Conservation (phyloP, 1,140 invertebrate species). For the Bursaphelenchus mucronatus region DNA sequence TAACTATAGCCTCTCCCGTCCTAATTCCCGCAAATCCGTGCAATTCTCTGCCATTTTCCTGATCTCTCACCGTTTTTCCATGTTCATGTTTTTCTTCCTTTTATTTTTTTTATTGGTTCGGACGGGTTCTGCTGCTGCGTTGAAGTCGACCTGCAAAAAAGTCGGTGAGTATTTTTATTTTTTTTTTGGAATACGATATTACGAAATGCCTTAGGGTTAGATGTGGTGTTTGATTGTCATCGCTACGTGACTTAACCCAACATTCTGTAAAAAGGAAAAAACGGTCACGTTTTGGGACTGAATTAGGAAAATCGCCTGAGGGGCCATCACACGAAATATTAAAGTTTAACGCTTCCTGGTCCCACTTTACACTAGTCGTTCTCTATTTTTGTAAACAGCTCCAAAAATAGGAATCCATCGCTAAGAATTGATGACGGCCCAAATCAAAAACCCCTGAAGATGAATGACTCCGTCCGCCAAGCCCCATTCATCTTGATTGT, state of each 20-base stretch:
- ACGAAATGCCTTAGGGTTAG: no score
- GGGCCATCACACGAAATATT: no score
- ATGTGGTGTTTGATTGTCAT: no score
- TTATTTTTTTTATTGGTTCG: background rate
- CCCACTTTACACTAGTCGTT: background rate
- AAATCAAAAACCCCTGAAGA: no score
- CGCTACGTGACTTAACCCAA: no score
- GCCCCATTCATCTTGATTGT: background rate
- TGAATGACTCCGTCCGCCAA: no score
- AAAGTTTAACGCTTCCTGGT: background rate
- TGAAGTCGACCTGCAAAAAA: constrained; percentile 30
- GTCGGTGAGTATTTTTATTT: constrained; percentile 21
- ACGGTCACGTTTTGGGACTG: no score
- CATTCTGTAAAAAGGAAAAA: no score
- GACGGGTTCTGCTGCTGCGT: constrained; percentile 1
- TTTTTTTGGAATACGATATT: no score
- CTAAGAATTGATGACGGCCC: no score
- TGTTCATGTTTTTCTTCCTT: constrained; percentile 5
- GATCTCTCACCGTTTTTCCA: constrained; percentile 4
- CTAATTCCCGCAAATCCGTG: constrained; percentile 4
- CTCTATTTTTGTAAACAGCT: background rate
- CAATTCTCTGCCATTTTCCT: background rate
- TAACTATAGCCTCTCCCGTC: background rate
- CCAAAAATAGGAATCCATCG: background rate
- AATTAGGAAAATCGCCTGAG: no score